phyloP scores from a whole-genome alignment of 2,888 invertebrate species.

The Ophioninae sp. region DNA sequence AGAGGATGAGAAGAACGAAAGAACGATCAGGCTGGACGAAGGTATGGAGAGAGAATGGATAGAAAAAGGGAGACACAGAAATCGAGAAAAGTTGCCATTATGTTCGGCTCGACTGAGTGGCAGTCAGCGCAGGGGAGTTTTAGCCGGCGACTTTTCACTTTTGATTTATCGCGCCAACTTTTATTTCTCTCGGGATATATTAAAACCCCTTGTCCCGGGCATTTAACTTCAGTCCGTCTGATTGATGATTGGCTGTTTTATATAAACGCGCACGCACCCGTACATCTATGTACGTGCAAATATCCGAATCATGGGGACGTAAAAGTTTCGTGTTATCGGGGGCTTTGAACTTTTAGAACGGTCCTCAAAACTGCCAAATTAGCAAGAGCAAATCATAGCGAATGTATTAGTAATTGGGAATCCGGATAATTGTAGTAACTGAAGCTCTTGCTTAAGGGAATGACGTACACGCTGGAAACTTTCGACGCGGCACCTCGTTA shows the following conservation, averaged over 20 bases:
- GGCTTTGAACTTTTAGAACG: no score
- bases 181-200: slow-evolving; percentile 79
- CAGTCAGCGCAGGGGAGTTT: slow-evolving; percentile 70
- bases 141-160: slow-evolving; percentile 80
- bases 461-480: no score
- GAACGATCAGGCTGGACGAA: slow-evolving; percentile 17
- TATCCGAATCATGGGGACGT: no score
- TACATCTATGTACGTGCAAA: background rate
- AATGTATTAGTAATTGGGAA: no score
- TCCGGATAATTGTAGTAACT: no score
- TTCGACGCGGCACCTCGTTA: no score
- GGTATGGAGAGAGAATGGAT: slow-evolving; percentile 4
- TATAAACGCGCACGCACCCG: slow-evolving; percentile 1
- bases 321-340: no score
- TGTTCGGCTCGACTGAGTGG: slow-evolving; percentile 71
- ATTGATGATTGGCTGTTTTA: slow-evolving; percentile 78
- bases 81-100: slow-evolving; percentile 69
- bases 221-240: slow-evolving; percentile 78
- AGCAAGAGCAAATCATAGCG: no score
- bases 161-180: slow-evolving; percentile 81
- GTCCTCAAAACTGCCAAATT: no score
- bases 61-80: slow-evolving; percentile 57
- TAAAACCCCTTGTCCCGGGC: slow-evolving; percentile 80
- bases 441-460: no score
- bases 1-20: slow-evolving; percentile 32